phyloP scores from a whole-genome alignment of 2,888 invertebrate genomes.

The Amiota communis region DNA sequence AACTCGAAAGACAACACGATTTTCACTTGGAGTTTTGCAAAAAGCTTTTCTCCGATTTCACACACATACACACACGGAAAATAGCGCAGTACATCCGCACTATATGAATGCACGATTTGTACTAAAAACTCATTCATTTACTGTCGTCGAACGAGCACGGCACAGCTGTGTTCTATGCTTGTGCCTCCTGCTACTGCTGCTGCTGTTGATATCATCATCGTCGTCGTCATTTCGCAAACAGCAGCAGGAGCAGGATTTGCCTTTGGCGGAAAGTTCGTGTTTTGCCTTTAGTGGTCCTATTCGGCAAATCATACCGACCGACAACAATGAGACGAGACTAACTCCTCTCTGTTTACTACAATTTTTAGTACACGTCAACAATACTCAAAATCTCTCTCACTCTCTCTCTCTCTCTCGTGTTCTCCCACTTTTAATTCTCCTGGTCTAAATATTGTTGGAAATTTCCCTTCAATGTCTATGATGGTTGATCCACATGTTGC shows the following conservation, averaged over 20 bases:
- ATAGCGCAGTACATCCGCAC: constrained; percentile 66
- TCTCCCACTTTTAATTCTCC: constrained; percentile 37
- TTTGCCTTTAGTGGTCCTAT: not conserved
- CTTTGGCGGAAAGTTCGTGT: not conserved
- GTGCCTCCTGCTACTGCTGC: not conserved
- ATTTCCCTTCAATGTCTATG: too few relatives aligned
- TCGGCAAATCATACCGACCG: too few relatives aligned
- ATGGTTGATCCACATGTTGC: constrained; percentile 57
- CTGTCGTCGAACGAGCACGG: not conserved
- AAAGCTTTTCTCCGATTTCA: constrained; percentile 10
- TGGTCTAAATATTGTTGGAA: too few relatives aligned
- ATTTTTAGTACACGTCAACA: constrained; percentile 23
- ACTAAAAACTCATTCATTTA: constrained; percentile 61
- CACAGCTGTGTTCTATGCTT: not conserved
- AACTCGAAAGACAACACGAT: not conserved
- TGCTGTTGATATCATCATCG: not conserved
- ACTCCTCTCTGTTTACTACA: constrained; percentile 36
- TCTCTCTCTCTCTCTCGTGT: not conserved
- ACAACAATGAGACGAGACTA: too few relatives aligned
- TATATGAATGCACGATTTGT: constrained; percentile 73
- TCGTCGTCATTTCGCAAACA: not conserved
- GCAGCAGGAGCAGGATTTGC: constrained; percentile 11
- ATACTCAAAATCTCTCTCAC: not conserved
- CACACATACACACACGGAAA: constrained; percentile 20
- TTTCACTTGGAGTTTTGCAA: constrained; percentile 2